These are phyloP conservation scores for Ennomos erosarius DNA, from an alignment of 2,888 invertebrate species.

Conservation along the genomic window DNA sequence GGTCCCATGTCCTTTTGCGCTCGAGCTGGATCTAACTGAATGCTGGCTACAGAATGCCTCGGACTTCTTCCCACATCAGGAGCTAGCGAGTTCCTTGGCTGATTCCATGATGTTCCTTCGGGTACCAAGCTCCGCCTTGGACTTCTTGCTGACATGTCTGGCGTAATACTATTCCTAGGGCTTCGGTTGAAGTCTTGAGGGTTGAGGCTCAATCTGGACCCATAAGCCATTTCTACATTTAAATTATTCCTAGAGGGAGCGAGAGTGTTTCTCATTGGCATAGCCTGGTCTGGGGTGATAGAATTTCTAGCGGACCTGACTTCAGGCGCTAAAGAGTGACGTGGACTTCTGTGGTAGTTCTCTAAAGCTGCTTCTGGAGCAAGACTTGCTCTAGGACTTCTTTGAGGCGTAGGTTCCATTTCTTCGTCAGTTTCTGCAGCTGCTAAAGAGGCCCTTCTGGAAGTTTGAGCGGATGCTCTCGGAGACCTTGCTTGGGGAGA, in stretches of 20 bases:
- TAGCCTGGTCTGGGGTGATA: constrained; percentile 85
- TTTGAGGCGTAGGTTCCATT: constrained; percentile 71
- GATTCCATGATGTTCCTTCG: constrained; percentile 82
- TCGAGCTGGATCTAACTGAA: constrained; percentile 75
- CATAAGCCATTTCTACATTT: constrained; percentile 84
- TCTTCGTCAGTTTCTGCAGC: constrained; percentile 87
- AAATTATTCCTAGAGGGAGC: constrained; percentile 86
- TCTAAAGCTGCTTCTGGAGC: constrained; percentile 84
- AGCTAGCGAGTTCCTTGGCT: constrained; percentile 85
- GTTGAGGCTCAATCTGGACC: constrained; percentile 83
- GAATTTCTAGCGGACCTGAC: constrained; percentile 86
- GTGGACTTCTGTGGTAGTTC: constrained; percentile 81
- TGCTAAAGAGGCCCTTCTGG: constrained; percentile 85
- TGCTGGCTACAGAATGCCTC: constrained; percentile 83
- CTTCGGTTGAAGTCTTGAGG: constrained; percentile 84
- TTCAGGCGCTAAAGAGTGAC: constrained; percentile 85
- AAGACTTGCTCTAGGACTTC: constrained; percentile 85
- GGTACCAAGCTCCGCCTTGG: constrained; percentile 87
- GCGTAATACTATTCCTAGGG: constrained; percentile 79
- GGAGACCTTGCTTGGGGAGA: constrained; percentile 86
- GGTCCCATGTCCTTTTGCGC: constrained; percentile 80
- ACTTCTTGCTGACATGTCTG: constrained; percentile 80
- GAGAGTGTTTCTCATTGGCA: constrained; percentile 83
- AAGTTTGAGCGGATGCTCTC: constrained; percentile 74
- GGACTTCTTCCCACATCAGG: constrained; percentile 86